A percentile compares a stretch with the other conserved stretches of the same genome.
These are phyloP conservation scores for Glyphotaelius pellucidus DNA, from an alignment of 2,888 invertebrate genomes.

Conservation along the genomic window DNA sequence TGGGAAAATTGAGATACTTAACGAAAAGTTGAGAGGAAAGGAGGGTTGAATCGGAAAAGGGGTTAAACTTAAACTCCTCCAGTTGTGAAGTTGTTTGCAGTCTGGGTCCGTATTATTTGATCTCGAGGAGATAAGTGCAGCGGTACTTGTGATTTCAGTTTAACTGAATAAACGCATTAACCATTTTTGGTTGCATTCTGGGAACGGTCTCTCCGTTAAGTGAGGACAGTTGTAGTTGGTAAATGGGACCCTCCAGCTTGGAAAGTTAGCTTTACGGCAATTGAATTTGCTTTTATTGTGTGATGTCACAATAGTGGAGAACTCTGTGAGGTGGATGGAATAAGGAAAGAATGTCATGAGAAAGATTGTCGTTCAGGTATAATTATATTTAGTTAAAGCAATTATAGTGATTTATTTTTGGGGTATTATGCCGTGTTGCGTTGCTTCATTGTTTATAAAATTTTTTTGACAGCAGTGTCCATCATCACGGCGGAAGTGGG, in stretches of 20 bases:
- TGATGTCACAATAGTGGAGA: background rate
- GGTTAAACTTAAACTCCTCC: conserved; percentile 4
- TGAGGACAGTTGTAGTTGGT: background rate
- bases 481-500: too few relatives aligned
- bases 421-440: too few relatives aligned
- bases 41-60: background rate
- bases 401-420: too few relatives aligned
- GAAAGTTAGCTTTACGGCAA: background rate
- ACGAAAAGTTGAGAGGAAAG: background rate
- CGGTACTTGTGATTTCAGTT: background rate
- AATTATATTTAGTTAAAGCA: background rate
- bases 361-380: background rate
- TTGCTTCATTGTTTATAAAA: too few relatives aligned
- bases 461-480: too few relatives aligned
- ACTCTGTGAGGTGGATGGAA: background rate
- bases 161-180: conserved; percentile 10
- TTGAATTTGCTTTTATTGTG: background rate
- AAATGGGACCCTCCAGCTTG: background rate
- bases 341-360: background rate
- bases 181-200: background rate
- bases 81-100: conserved; percentile 21
- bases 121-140: conserved; percentile 15
- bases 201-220: background rate
- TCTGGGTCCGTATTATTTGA: conserved; percentile 19
- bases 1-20: background rate